Conservation (phyloP, 2,797 vertebrate genomes). For the Botia kubotai region DNA sequence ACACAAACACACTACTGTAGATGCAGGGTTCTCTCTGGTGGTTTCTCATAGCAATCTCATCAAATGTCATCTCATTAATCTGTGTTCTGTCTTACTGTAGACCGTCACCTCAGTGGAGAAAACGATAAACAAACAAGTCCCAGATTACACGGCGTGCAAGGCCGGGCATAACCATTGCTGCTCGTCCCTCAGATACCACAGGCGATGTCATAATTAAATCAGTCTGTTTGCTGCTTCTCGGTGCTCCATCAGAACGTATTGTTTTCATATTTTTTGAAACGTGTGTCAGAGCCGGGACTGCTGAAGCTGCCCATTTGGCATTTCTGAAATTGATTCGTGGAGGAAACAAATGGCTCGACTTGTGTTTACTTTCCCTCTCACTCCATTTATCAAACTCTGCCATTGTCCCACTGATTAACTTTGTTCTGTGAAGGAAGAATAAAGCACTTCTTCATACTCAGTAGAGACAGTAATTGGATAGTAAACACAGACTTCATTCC, state of each 20-base stretch:
- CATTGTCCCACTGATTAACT: conserved; percentile 71
- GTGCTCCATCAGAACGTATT: conserved; percentile 36
- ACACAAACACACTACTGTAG: conserved; percentile 5
- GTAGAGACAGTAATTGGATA: background rate
- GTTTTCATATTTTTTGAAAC: conserved; percentile 40
- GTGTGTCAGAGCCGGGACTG: conserved; percentile 23
- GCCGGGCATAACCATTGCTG: conserved; percentile 24
- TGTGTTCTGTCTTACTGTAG: conserved; percentile 47
- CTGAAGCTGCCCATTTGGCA: conserved; percentile 47
- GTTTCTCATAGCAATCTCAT: conserved; percentile 38
- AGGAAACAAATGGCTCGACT: conserved; percentile 67
- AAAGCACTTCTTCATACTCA: conserved; percentile 39
- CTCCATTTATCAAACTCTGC: conserved; percentile 68
- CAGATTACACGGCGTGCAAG: conserved; percentile 48
- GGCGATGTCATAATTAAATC: conserved; percentile 55
- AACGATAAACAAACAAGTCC: conserved; percentile 53
- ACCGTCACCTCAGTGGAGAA: conserved; percentile 42
- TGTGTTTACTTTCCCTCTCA: conserved; percentile 66
- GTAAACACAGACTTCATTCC: conserved; percentile 6
- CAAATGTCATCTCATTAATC: conserved; percentile 59
- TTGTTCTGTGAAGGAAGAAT: conserved; percentile 64
- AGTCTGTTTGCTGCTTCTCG: conserved; percentile 37
- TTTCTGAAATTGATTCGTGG: conserved; percentile 59
- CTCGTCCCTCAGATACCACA: conserved; percentile 31
- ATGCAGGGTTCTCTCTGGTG: conserved; percentile 16